These are phyloP conservation scores for Halcyon senegalensis DNA, from an alignment of 2,113 vertebrate genomes.

Conservation along the genomic window DNA sequence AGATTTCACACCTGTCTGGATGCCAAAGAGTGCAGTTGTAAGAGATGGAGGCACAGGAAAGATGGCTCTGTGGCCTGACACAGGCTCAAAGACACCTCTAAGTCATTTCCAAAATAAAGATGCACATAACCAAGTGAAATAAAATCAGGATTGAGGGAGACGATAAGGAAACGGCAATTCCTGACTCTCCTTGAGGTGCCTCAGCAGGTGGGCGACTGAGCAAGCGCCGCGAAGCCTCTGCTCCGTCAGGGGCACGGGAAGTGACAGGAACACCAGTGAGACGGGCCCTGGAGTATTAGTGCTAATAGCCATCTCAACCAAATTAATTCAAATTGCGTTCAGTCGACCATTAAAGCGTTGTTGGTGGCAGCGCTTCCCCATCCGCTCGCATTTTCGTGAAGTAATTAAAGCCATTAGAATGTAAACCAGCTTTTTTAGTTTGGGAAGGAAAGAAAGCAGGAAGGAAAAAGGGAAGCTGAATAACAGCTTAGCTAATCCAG, in stretches of 20 bases:
- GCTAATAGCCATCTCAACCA: conserved; percentile 68
- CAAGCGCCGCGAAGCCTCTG: conserved; percentile 14
- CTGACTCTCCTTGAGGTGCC: neutral
- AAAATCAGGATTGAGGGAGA: neutral
- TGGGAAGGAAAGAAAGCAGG: conserved; percentile 42
- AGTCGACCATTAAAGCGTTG: conserved; percentile 67
- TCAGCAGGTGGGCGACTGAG: neutral
- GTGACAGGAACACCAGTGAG: conserved; percentile 52
- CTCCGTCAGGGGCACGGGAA: neutral
- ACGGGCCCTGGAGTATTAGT: conserved; percentile 64
- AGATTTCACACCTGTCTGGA: neutral
- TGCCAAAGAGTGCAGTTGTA: neutral
- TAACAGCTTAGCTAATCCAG: conserved; percentile 36
- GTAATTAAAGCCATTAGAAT: conserved; percentile 81
- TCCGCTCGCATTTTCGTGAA: conserved; percentile 69
- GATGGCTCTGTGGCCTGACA: neutral
- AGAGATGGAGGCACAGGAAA: neutral
- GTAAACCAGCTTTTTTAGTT: conserved; percentile 73
- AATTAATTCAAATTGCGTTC: conserved; percentile 77
- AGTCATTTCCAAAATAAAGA: neutral
- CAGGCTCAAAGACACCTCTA: neutral
- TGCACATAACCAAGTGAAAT: neutral
- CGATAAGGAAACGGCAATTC: neutral
- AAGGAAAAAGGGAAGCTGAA: conserved; percentile 61
- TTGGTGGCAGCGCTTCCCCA: conserved; percentile 70